These are phyloP conservation scores for Corvus cornix DNA, from an alignment of 2,113 vertebrate genomes.

Conservation along the genomic window DNA sequence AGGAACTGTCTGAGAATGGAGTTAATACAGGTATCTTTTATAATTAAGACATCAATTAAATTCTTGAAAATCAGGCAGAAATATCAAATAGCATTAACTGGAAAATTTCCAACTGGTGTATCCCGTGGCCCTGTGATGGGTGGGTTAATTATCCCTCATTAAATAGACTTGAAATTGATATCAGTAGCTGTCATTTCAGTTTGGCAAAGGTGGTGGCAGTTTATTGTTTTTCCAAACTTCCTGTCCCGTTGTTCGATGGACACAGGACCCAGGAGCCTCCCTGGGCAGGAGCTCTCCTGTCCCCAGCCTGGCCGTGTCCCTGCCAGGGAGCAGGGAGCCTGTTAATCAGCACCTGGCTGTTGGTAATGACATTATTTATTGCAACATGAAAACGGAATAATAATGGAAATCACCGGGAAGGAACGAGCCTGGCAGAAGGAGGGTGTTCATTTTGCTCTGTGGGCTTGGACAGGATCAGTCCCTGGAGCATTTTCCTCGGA, in stretches of 20 bases:
- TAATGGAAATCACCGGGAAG: neutral
- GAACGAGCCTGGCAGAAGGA: neutral
- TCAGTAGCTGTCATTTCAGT: neutral
- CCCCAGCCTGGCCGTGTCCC: neutral
- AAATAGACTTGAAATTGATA: neutral
- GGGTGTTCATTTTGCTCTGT: neutral
- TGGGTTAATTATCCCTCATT: conserved; percentile 6
- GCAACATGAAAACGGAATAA: neutral
- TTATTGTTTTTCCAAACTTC: neutral
- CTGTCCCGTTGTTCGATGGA: rapidly evolving
- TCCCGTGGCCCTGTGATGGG: neutral
- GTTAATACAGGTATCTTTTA: neutral
- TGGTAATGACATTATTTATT: conserved; percentile 12
- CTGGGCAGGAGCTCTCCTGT: neutral
- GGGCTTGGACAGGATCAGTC: neutral
- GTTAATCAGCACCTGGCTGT: neutral
- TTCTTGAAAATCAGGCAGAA: neutral
- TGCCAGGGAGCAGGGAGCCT: neutral
- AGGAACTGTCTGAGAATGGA: neutral
- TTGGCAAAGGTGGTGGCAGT: neutral
- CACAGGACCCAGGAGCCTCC: neutral
- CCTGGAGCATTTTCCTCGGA: neutral
- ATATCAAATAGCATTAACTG: neutral
- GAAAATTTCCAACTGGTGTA: neutral
- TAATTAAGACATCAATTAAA: conserved; percentile 10